Conservation (phyloP, 2,888 invertebrate genomes). For the Serripes groenlandicus region DNA sequence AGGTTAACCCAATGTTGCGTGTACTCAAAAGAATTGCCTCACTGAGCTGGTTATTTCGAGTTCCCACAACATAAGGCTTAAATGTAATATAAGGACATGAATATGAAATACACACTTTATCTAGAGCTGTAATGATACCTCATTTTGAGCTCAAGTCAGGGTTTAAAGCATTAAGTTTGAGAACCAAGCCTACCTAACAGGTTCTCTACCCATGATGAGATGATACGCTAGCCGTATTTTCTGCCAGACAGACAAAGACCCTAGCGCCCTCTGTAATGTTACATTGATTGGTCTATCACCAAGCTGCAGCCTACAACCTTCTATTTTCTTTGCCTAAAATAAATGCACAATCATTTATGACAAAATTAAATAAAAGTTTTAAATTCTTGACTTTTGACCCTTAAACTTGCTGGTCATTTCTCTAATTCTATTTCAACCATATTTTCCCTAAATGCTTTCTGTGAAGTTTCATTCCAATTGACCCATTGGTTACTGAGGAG, state of each 20-base stretch:
- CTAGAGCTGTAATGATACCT: no score
- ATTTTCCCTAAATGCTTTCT: no score
- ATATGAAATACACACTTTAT: no score
- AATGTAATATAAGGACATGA: no score
- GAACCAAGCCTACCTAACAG: constrained; percentile 91
- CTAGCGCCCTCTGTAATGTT: constrained; percentile 95
- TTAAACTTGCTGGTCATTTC: neutral
- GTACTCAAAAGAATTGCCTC: no score
- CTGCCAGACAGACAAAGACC: constrained; percentile 95
- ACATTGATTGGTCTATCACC: constrained; percentile 98
- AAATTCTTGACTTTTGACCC: neutral
- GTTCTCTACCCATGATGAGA: constrained; percentile 93
- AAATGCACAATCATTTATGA: neutral
- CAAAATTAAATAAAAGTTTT: neutral
- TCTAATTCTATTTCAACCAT: neutral
- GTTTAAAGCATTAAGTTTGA: no score
- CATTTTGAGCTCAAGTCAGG: no score
- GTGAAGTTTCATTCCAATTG: no score
- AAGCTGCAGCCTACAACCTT: constrained; percentile 94
- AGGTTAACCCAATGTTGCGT: no score
- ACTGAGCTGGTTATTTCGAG: no score
- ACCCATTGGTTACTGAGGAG: no score
- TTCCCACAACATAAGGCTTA: no score
- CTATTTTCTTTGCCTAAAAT: constrained; percentile 91
- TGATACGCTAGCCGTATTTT: constrained; percentile 95